Base-by-base conservation (phyloP, 2,797 vertebrate genomes). In the Halcyon badia region DNA sequence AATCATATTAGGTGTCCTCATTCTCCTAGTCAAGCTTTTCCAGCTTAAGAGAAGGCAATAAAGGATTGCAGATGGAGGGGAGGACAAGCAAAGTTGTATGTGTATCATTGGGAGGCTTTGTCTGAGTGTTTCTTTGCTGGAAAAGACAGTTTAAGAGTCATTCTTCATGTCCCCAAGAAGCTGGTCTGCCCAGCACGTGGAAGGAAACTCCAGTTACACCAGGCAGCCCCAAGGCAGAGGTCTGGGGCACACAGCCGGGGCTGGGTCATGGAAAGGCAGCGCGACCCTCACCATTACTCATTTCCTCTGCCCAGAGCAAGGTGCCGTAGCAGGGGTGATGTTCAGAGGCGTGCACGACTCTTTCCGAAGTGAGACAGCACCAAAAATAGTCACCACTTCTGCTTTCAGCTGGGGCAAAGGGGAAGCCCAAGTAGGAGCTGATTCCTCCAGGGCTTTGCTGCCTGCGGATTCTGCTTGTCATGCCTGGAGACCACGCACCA, bases 351-450 rank as follows among this genome's bases (percentile, higher is more conserved):
- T 22, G 80, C 8, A 6, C 4, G 60, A 71, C 87, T 90, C 90
- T 96, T 97, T 96, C 92, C 95, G 2, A 85, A 80, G 52, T 83
- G 31, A 90, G 70, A 24, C 83, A 79, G 83, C 77, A 26, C 85
- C 41, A 7, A 75, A 96, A 96, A 96, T 96, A 97, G 69, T 31
- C 72, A 24, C 61, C 24, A 11, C 91, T 96, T 95, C 94, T 92
- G 92, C 96, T 97, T 96, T 90, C 35, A 64, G 76, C 28, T 2
- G 0, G 31, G 83, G 28, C 10, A 77, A 96, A 94, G 17, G 82
- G 89, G 94, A 96, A 97, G 76, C 90, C 91, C 73, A 1, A 48
- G 76, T 3, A 1, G 68, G 25, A 3, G 1, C 16, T 60, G 68
- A 9, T 16, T 77, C 41, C 49, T n/a, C 49, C 46, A 1, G 64